phyloP scores from a whole-genome alignment of 2,888 invertebrate genomes.

The Leptopilina drosophilae region DNA sequence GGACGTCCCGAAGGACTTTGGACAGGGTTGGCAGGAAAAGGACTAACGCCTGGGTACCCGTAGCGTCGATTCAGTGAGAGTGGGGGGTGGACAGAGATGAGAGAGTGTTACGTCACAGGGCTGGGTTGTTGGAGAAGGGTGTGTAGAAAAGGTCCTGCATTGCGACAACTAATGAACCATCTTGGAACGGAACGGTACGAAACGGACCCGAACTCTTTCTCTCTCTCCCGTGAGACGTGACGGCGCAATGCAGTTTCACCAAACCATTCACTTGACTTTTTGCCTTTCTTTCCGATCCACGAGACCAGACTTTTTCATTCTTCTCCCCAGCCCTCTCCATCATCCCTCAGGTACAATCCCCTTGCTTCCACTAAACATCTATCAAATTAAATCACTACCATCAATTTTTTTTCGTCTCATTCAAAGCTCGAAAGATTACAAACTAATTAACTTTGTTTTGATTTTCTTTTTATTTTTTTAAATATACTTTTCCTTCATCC shows the following conservation, averaged over 20 bases:
- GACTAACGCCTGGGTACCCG: slow-evolving; percentile 45
- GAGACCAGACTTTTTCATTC: slow-evolving; percentile 47
- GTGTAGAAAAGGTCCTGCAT: slow-evolving; percentile 71
- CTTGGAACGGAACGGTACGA: slow-evolving; percentile 69
- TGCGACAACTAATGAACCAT: slow-evolving; percentile 77
- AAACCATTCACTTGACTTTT: slow-evolving; percentile 49
- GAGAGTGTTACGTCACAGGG: slow-evolving; percentile 11
- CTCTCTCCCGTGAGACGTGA: slow-evolving; percentile 72
- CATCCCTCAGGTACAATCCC: slow-evolving; percentile 9
- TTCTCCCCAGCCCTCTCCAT: slow-evolving; percentile 43
- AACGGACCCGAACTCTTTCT: slow-evolving; percentile 64
- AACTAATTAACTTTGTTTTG: not conserved
- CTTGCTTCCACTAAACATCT: not conserved
- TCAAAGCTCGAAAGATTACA: too few species aligned
- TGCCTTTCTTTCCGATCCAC: slow-evolving; percentile 54
- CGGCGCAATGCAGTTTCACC: slow-evolving; percentile 75
- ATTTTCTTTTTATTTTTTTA: not conserved
- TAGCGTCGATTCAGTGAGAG: not conserved
- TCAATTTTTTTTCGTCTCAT: not conserved
- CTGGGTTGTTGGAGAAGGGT: slow-evolving; percentile 47
- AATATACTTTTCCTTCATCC: not conserved
- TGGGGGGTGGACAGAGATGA: too few species aligned
- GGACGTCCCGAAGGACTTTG: slow-evolving; percentile 54
- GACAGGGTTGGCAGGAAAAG: slow-evolving; percentile 53
- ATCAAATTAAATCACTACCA: not conserved